Conservation (phyloP, 1,140 invertebrate genomes). For the Druon quercuslanigerum region DNA sequence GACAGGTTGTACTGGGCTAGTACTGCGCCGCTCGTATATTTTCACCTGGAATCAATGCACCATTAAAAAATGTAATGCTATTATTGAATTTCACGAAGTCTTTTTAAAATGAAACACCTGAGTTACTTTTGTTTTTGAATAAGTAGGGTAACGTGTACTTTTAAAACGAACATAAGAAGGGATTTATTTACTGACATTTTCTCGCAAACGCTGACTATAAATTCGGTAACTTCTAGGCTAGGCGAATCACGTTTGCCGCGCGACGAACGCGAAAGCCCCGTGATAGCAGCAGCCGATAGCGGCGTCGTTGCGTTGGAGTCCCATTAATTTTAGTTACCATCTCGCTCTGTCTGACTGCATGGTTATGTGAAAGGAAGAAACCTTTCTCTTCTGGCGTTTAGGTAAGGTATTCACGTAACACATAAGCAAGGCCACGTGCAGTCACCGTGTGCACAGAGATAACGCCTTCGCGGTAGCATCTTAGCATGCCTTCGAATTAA, state of each 20-base stretch:
- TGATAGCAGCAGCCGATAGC: constrained; percentile 53
- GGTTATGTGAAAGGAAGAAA: constrained; percentile 44
- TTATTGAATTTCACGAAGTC: too few species aligned
- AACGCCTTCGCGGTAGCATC: constrained; percentile 53
- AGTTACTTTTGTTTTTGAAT: too few species aligned
- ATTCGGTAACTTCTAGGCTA: constrained; percentile 56
- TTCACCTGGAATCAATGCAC: too few species aligned
- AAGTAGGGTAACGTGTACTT: too few species aligned
- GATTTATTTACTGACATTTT: too few species aligned
- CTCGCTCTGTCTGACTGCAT: constrained; percentile 51
- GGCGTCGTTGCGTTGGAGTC: constrained; percentile 1
- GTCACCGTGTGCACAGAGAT: constrained; percentile 66
- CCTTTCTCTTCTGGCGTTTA: constrained; percentile 54
- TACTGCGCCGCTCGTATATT: too few species aligned
- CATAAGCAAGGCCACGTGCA: constrained; percentile 66
- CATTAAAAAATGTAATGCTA: too few species aligned
- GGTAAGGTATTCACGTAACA: constrained; percentile 68
- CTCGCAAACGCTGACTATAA: constrained; percentile 43
- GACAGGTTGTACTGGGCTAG: too few species aligned
- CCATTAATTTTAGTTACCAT: constrained; percentile 54
- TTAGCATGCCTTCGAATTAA: constrained; percentile 53
- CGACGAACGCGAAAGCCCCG: constrained; percentile 47
- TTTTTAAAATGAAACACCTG: too few species aligned
- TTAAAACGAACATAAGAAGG: too few species aligned
- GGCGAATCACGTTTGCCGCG: constrained; percentile 54